Conservation (phyloP, 2,888 invertebrate species). For the Ctena decussata region DNA sequence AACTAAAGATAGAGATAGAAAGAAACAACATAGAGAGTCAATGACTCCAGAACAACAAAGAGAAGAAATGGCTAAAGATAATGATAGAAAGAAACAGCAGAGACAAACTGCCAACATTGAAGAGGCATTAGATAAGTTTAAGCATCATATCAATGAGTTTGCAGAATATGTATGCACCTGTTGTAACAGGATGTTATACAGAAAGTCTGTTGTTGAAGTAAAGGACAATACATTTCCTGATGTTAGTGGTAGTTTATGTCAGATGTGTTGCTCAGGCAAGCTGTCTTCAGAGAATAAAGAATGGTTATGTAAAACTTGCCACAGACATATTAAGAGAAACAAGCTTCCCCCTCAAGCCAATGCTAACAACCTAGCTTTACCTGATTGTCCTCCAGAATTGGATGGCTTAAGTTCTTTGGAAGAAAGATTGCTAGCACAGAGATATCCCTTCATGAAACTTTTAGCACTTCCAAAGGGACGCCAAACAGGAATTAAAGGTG, state of each 20-base stretch:
- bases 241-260: neutral
- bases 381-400: too few species aligned
- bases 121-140: neutral
- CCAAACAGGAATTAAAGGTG: conserved; percentile 16
- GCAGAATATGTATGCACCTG: conserved; percentile 21
- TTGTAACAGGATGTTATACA: conserved; percentile 8
- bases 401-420: conserved; percentile 1
- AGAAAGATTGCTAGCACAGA: neutral
- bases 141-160: neutral
- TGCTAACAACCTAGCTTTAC: too few species aligned
- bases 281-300: neutral
- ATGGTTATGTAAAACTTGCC: too few species aligned
- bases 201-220: neutral
- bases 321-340: too few species aligned
- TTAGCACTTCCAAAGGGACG: conserved; percentile 19
- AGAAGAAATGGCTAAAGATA: neutral
- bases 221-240: neutral
- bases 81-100: neutral
- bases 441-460: conserved; percentile 35
- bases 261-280: neutral
- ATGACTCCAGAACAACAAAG: neutral
- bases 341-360: too few species aligned
- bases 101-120: neutral
- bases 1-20: neutral
- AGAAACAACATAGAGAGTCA: neutral